Conservation (phyloP, 2,113 vertebrate genomes). For the Mobula birostris region DNA sequence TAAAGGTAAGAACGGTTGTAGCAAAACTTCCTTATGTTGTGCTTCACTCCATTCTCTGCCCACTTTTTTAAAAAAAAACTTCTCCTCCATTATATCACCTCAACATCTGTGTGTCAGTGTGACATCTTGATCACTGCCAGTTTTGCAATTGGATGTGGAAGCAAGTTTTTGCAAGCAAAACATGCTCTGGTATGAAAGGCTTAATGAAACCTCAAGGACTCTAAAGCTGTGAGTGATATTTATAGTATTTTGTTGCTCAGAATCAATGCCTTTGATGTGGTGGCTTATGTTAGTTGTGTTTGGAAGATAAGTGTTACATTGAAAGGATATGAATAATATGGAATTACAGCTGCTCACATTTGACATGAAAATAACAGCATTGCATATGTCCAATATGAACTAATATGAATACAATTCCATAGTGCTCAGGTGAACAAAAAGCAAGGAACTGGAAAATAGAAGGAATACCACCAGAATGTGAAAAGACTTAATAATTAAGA, state of each 20-base stretch:
- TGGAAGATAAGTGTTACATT: not conserved
- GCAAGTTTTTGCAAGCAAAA: constrained; percentile 28
- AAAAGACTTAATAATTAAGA: not conserved
- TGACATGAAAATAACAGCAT: not conserved
- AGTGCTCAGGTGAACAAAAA: not conserved
- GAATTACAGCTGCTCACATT: constrained; percentile 17
- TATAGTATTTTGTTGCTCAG: constrained; percentile 23
- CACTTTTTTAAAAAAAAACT: not conserved
- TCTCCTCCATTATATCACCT: not conserved
- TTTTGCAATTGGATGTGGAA: not conserved
- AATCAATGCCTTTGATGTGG: constrained; percentile 35
- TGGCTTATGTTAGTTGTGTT: not conserved
- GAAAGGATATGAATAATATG: not conserved
- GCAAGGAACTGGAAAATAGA: not conserved
- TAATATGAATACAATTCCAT: not conserved
- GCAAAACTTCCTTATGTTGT: too few species aligned
- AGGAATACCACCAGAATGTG: not conserved
- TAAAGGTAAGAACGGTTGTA: too few species aligned
- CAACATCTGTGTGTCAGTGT: not conserved
- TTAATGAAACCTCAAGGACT: constrained; percentile 10
- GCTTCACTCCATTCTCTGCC: not conserved
- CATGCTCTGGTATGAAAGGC: not conserved
- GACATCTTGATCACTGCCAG: not conserved
- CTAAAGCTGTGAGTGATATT: not conserved
- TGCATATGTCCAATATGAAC: not conserved